Conservation (phyloP, 1,140 invertebrate genomes). For the Drosophila teissieri region DNA sequence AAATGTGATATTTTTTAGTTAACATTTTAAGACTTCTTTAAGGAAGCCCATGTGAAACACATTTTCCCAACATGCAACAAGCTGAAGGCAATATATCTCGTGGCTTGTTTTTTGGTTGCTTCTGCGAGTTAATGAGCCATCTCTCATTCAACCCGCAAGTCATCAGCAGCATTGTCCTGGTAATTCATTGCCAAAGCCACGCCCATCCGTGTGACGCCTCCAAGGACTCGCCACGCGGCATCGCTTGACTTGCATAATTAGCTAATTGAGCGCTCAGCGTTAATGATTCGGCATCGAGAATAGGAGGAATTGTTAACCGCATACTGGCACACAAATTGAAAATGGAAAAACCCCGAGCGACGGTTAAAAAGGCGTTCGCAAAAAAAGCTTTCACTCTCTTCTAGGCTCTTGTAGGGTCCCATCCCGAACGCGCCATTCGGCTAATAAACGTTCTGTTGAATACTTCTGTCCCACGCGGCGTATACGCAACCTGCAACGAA, state of each 20-base stretch:
- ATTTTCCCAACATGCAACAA: neutral
- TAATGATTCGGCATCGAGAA: constrained; percentile 46
- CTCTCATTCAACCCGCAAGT: constrained; percentile 17
- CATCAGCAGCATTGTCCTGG: constrained; percentile 39
- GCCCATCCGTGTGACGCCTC: constrained; percentile 18
- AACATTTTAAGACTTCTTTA: neutral
- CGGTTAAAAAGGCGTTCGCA: constrained; percentile 66
- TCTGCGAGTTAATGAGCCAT: constrained; percentile 28
- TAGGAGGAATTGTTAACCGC: constrained; percentile 12
- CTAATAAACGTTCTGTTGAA: constrained; percentile 65
- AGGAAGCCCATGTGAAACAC: neutral
- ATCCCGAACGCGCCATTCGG: neutral
- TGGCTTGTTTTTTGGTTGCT: neutral
- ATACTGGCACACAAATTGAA: constrained; percentile 30
- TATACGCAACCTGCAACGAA: constrained; percentile 74
- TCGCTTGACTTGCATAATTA: constrained; percentile 55
- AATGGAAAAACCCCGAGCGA: constrained; percentile 15
- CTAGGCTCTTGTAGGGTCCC: neutral
- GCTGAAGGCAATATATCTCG: neutral
- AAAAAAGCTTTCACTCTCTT: constrained; percentile 17
- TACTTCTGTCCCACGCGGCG: constrained; percentile 55
- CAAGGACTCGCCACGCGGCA: constrained; percentile 9
- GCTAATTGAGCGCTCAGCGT: constrained; percentile 62
- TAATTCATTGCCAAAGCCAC: constrained; percentile 26
- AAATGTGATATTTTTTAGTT: neutral